phyloP scores from a whole-genome alignment of 2,797 vertebrate genomes.

The Sebastiscus albofasciatus region DNA sequence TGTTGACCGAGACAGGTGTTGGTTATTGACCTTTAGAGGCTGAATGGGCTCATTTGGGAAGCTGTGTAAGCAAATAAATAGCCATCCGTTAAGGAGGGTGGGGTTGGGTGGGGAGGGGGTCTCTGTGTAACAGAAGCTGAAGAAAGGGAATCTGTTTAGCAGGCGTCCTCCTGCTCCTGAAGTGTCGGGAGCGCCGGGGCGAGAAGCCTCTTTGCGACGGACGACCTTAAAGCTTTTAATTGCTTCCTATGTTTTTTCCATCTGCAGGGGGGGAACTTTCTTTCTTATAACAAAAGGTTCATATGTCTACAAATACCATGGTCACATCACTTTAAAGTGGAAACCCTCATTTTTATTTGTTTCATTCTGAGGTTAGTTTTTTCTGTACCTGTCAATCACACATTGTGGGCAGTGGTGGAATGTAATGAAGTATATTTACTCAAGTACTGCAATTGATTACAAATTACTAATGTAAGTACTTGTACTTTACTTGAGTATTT shows the following conservation, averaged over 20 bases:
- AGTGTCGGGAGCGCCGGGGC: conserved; percentile 50
- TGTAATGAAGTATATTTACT: not conserved
- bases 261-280: conserved; percentile 77
- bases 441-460: not conserved
- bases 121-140: conserved; percentile 74
- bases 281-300: conserved; percentile 34
- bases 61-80: conserved; percentile 89
- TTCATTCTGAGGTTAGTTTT: not conserved
- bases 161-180: conserved; percentile 75
- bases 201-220: conserved; percentile 72
- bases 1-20: conserved; percentile 84
- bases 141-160: conserved; percentile 84
- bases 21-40: conserved; percentile 79
- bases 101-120: conserved; percentile 54
- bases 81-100: conserved; percentile 75
- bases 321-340: not conserved
- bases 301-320: not conserved
- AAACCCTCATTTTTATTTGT: not conserved
- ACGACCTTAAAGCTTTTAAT: conserved; percentile 81
- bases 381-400: not conserved
- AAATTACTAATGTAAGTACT: not conserved
- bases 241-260: conserved; percentile 88
- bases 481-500: too few species aligned
- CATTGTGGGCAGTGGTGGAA: not conserved
- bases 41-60: conserved; percentile 73